A percentile compares a stretch with the other conserved stretches of the same genome.
These are phyloP conservation scores for Crocodylus rhombifer DNA, from an alignment of 2,797 vertebrate genomes.

Conservation along the genomic window DNA sequence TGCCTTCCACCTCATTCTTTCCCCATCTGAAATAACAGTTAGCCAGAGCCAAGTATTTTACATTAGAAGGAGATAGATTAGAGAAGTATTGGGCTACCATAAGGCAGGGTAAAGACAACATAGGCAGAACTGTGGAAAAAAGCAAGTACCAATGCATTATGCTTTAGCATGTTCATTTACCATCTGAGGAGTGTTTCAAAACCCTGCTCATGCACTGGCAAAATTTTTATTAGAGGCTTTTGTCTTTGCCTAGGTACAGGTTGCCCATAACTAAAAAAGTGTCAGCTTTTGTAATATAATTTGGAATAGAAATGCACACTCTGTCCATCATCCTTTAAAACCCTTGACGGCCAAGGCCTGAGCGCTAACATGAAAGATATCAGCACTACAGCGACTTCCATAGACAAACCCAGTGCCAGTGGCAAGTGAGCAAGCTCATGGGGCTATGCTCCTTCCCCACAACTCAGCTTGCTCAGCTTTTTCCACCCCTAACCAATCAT, in stretches of 20 bases:
- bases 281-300: slow-evolving; percentile 28
- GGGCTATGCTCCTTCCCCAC: not conserved
- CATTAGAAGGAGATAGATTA: not conserved
- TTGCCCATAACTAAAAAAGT: not conserved
- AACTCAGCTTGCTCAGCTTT: not conserved
- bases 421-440: not conserved
- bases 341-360: not conserved
- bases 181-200: not conserved
- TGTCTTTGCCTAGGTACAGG: slow-evolving; percentile 24
- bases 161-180: accelerated
- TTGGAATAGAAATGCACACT: not conserved
- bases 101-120: accelerated
- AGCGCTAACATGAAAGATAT: not conserved
- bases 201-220: not conserved
- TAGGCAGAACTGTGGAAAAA: accelerated
- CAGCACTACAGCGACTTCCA: not conserved
- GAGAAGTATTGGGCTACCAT: not conserved
- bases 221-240: not conserved
- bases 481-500: not conserved
- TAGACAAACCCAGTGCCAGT: not conserved
- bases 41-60: not conserved
- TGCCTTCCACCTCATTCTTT: not conserved
- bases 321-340: not conserved
- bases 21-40: not conserved
- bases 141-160: not conserved